Evolutionary conservation across 2,888 invertebrate species (phyloP), one percentile per base, ranked within the genome.

Genomic region (Drosophila mayaguana): DNA sequence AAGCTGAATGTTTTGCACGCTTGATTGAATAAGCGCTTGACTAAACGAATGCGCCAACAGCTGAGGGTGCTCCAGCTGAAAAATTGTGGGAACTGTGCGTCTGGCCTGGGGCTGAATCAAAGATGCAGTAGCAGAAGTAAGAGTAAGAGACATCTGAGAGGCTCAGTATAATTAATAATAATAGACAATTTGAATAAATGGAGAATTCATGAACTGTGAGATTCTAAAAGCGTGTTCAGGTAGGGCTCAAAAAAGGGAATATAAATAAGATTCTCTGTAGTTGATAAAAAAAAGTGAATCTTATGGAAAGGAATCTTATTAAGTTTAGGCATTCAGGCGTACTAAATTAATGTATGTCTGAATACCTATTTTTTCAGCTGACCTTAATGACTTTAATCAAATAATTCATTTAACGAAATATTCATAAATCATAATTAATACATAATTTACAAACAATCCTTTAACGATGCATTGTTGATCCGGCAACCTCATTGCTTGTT

Each of bases 1-100:
- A 50, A 42, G 40, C 48, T 61, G 25, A 67, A 56, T 40, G 59
- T 63, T 68, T 68, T 59, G 70, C 80, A 64, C 51, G 80, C 79
- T 63, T 75, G 38, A 68, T 57, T 46, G 22, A 70, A 42, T 61
- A 32, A 50, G 34, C 45, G 56, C 53, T 64, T 45, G 25, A 67
- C 22, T 57, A 16, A 74, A 45, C 55, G 43, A 34, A 42, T 53
- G 32, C 42, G 50, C 18, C 43, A 14, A 11, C 22, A 5, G 28
- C 36, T 7, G 16, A 9, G 22, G 40, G n/a, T 14, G 40, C 28
- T 32, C 20, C 53, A 53, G 54, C 57, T 59, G 46, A 11, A 20
- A 32, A 42, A 42, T 36, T 69, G 57, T 69, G 73, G 32, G 34
- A 48, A 46, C 5, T 34, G 5, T 22, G 12, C 22, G 11, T 28